These are phyloP conservation scores for Heliocidaris tuberculata DNA, from an alignment of 35 echinoderm and acorn worm genomes.

Conservation along the genomic window DNA sequence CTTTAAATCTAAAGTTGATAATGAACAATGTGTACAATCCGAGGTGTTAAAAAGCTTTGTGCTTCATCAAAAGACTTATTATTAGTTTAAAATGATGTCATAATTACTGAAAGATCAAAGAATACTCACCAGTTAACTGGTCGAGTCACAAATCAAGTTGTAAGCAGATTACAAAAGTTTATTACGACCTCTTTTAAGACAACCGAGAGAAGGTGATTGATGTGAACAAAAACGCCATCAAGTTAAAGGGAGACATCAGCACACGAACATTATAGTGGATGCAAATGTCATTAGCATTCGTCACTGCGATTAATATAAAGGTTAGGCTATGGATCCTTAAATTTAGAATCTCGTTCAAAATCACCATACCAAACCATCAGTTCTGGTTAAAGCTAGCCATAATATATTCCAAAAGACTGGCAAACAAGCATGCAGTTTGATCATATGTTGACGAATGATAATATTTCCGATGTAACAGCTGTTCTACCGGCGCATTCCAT, in stretches of 20 bases:
- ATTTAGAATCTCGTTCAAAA: neutral
- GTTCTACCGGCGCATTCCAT: neutral
- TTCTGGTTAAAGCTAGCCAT: neutral
- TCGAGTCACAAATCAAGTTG: too few relatives aligned
- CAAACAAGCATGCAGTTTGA: neutral
- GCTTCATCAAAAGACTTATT: too few relatives aligned
- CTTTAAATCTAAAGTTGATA: too few relatives aligned
- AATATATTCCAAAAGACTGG: neutral
- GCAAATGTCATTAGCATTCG: neutral
- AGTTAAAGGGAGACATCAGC: neutral
- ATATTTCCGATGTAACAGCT: neutral
- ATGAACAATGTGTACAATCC: too few relatives aligned
- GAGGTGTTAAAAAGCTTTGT: too few relatives aligned
- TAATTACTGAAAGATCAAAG: too few relatives aligned
- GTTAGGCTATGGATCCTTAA: neutral
- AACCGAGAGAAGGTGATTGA: neutral
- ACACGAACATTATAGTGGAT: neutral
- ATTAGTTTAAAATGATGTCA: too few relatives aligned
- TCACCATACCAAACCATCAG: neutral
- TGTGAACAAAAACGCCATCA: neutral
- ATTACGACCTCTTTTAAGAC: neutral
- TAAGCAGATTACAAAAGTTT: too few relatives aligned
- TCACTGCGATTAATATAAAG: neutral
- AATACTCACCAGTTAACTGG: too few relatives aligned
- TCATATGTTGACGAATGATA: neutral